Percentiles rank a stretch among this genome's conserved stretches.
These are phyloP conservation scores for Embiotoca jacksoni DNA, from an alignment of 2,113 vertebrate genomes.

Conservation along the genomic window DNA sequence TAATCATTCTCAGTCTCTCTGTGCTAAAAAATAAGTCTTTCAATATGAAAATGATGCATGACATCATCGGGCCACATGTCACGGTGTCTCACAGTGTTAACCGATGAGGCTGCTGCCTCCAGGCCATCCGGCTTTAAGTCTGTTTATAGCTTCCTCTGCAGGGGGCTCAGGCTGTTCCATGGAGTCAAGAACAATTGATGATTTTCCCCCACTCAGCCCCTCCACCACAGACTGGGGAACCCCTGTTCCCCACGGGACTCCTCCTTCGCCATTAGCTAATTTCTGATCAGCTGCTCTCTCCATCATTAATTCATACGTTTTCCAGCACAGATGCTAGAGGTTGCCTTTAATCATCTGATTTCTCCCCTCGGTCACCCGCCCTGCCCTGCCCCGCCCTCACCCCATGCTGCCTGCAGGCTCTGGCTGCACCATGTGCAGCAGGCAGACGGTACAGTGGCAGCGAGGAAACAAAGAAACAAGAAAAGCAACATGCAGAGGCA, in stretches of 20 bases:
- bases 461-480: conserved; percentile 58
- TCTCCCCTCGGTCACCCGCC: conserved; percentile 41
- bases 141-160: conserved; percentile 56
- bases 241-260: conserved; percentile 60
- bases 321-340: conserved; percentile 72
- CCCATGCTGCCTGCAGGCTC: conserved; percentile 24
- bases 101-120: conserved; percentile 20
- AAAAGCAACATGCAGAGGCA: not conserved
- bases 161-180: conserved; percentile 37
- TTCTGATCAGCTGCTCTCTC: conserved; percentile 81
- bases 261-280: conserved; percentile 82
- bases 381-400: conserved; percentile 29
- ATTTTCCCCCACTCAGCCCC: conserved; percentile 25
- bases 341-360: conserved; percentile 77
- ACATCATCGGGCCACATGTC: not conserved
- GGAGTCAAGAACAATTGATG: conserved; percentile 60
- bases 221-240: conserved; percentile 54
- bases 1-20: conserved; percentile 6
- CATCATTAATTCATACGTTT: conserved; percentile 82
- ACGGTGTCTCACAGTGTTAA: conserved; percentile 13
- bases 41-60: conserved; percentile 9
- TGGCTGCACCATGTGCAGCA: conserved; percentile 16
- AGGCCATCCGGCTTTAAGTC: conserved; percentile 28
- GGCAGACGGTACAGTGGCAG: conserved; percentile 23
- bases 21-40: conserved; percentile 32